Base-by-base conservation (phyloP, 2,888 invertebrate genomes). In the Caenorhabditis plicata region DNA sequence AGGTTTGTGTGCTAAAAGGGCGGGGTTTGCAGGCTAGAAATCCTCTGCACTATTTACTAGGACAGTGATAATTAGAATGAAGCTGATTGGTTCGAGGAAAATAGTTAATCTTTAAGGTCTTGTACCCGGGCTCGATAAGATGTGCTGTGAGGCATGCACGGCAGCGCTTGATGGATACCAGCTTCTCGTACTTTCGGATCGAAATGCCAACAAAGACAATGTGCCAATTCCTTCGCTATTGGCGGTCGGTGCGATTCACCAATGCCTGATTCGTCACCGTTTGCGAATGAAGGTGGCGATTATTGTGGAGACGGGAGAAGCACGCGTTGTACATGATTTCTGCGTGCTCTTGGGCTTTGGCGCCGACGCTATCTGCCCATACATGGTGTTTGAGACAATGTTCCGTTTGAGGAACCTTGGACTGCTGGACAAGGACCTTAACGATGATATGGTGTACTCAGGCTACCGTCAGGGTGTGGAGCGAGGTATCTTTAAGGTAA, bases 291-390 rank as follows among this genome's bases (percentile, higher is more conserved):
- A 93, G 82, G 80, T 80, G 9, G 95, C 92, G 31, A 85, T 98
- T 49, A 87, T 98, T 50, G 86, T 96, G 50, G 98, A 98, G 84
- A 92, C 94, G 0, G 98, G 90, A 1, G 96, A 98, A 83, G 93
- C 94, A 0, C 87, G 93, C 74, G 93, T 90, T 33, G 80, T 80
- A 15, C 96, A 96, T 81, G 95, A 98, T 80, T 88, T 95, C 83
- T 95, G 94, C 79, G 91, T 94, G 0, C 84, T 98, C 23, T 86
- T 98, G 29, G 96, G 91, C 74, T 98, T 92, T 82, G 73, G 98
- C 26, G 95, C 94, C 2, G 96, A 98, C 84, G 96, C 91, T 0
- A 90, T 98, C 72, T 96, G 96, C 75, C 96, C 98, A 0, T 80
- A 80, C 44, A 72, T 80, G 74, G 93, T 94, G 2, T 90, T 93